Percentiles rank a stretch among this genome's conserved stretches.
Evolutionary conservation across 2,797 vertebrate species (phyloP).

Genomic region (Intellagama lesueurii): DNA sequence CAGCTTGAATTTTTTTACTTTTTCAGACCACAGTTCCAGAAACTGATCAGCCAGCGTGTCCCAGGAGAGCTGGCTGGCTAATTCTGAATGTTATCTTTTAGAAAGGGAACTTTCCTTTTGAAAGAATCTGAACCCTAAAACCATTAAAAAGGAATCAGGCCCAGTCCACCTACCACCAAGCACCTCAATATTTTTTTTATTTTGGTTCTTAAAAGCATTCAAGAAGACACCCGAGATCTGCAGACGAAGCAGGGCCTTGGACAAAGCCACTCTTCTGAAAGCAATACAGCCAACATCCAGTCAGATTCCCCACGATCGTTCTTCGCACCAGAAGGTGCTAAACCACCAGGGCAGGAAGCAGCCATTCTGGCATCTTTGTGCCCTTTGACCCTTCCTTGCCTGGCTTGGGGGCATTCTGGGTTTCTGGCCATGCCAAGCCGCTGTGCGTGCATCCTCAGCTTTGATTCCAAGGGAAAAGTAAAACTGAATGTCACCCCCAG

Average conservation of each 20-base stretch:
- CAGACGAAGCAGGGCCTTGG: not conserved
- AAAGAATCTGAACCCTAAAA: too few species aligned
- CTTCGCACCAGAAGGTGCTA: slow-evolving; percentile 42
- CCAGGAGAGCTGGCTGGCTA: not conserved
- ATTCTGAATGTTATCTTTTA: not conserved
- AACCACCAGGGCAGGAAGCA: slow-evolving; percentile 49
- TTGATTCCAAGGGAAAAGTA: slow-evolving; percentile 56
- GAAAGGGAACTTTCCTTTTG: not conserved
- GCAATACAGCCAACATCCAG: not conserved
- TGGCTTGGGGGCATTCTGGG: slow-evolving; percentile 50
- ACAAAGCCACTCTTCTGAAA: not conserved
- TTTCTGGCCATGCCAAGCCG: slow-evolving; percentile 35
- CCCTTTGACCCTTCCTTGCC: slow-evolving; percentile 40
- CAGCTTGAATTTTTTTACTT: not conserved
- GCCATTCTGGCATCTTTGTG: slow-evolving; percentile 29
- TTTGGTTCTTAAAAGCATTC: too few species aligned
- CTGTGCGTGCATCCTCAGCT: slow-evolving; percentile 52
- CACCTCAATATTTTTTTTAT: too few species aligned
- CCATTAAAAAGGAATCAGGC: too few species aligned
- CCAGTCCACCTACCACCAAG: too few species aligned
- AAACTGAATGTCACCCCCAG: slow-evolving; percentile 50
- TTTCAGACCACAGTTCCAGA: not conserved
- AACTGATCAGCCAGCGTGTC: not conserved
- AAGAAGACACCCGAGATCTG: not conserved
- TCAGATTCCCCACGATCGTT: slow-evolving; percentile 29